phyloP scores from a whole-genome alignment of 2,797 vertebrate species.

The Coilia nasus region DNA sequence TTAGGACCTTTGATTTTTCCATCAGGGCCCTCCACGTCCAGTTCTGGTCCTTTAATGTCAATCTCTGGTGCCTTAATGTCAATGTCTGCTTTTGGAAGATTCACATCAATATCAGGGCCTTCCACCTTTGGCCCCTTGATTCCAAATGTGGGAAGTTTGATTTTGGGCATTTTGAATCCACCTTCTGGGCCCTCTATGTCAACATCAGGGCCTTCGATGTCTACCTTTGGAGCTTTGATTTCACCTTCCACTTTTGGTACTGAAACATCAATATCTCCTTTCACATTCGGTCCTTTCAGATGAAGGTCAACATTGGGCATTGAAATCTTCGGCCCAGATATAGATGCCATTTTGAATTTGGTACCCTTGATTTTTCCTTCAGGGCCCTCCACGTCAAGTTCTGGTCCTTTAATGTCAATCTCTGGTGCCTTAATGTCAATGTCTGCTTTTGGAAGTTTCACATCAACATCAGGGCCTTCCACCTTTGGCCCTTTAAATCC shows the following conservation, averaged over 20 bases:
- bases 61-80: constrained; percentile 21
- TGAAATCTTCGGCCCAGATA: constrained; percentile 46
- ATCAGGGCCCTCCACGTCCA: constrained; percentile 45
- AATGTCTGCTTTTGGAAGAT: constrained; percentile 50
- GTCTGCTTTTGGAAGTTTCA: too few species aligned
- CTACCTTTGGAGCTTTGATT: constrained; percentile 54
- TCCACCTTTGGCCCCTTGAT: constrained; percentile 54
- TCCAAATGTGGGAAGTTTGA: constrained; percentile 38
- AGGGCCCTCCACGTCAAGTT: constrained; percentile 23
- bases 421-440: too few species aligned
- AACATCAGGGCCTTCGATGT: constrained; percentile 47
- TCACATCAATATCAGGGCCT: constrained; percentile 50
- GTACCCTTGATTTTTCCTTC: constrained; percentile 30
- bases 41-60: constrained; percentile 39
- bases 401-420: neutral
- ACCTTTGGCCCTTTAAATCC: too few species aligned
- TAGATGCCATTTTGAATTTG: constrained; percentile 51
- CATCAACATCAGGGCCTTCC: too few species aligned
- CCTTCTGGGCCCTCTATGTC: constrained; percentile 53
- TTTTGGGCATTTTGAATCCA: constrained; percentile 48
- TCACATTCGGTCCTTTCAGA: constrained; percentile 43
- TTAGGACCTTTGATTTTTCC: constrained; percentile 47
- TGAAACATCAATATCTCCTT: constrained; percentile 28
- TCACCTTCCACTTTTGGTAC: constrained; percentile 30
- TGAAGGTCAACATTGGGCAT: constrained; percentile 46